Percentiles rank a stretch among this genome's conserved stretches.
phyloP scores from a whole-genome alignment of 2,797 vertebrate species.

The Propithecus deckenii region DNA sequence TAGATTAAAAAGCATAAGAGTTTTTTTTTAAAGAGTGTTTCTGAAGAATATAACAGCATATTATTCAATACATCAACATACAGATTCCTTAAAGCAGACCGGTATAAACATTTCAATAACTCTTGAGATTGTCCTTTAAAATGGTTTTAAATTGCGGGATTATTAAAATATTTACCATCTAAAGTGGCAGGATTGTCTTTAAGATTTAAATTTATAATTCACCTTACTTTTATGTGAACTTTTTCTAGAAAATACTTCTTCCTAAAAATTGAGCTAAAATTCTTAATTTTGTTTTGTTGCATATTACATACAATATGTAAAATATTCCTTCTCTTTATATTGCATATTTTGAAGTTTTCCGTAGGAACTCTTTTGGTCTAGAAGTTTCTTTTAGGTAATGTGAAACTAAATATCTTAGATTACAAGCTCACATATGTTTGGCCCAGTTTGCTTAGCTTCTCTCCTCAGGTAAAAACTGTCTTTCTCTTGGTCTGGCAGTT shows the following conservation, averaged over 20 bases:
- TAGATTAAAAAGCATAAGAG: neutral
- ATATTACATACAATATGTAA: neutral
- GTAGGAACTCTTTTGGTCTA: neutral
- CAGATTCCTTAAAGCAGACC: conserved; percentile 72
- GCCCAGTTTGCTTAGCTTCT: conserved; percentile 58
- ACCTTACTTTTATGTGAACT: conserved; percentile 66
- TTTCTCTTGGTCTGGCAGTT: conserved; percentile 80
- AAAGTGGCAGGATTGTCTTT: conserved; percentile 57
- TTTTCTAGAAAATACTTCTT: neutral
- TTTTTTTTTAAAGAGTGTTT: conserved; percentile 60
- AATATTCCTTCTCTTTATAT: neutral
- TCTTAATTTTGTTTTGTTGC: neutral
- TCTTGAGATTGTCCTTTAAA: conserved; percentile 77
- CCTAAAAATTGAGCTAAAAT: conserved; percentile 19
- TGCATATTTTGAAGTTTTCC: neutral
- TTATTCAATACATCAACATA: conserved; percentile 62
- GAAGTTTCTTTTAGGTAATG: neutral
- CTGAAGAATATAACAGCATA: conserved; percentile 68
- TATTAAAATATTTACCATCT: conserved; percentile 75
- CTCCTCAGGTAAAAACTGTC: conserved; percentile 81
- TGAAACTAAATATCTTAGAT: neutral
- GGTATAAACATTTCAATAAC: conserved; percentile 79
- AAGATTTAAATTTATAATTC: conserved; percentile 59
- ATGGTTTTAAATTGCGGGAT: conserved; percentile 71
- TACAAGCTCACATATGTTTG: neutral